Evolutionary conservation across 2,113 vertebrate species (phyloP).

Genomic region (Orthonyx spaldingii): DNA sequence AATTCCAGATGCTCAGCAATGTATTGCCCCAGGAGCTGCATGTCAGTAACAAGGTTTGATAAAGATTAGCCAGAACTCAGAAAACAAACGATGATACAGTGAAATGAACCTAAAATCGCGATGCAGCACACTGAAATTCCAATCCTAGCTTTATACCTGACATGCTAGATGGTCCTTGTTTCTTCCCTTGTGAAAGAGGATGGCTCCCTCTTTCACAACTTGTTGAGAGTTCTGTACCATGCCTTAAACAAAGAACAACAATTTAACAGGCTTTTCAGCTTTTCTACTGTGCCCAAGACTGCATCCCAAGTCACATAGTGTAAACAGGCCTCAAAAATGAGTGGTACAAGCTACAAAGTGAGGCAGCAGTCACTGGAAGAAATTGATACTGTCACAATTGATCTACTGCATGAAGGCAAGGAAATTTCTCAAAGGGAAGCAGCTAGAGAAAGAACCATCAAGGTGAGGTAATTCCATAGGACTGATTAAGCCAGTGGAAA

Average conservation of each 20-base stretch:
- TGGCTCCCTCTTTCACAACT: background rate
- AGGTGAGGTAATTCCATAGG: slow-evolving; percentile 1
- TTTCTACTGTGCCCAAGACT: background rate
- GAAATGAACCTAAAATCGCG: background rate
- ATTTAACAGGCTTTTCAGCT: background rate
- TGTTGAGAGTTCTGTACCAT: background rate
- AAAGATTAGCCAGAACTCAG: background rate
- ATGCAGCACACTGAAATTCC: background rate
- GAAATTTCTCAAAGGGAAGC: background rate
- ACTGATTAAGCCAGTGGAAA: slow-evolving; percentile 39
- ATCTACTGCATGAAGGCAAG: background rate
- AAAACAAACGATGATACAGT: background rate
- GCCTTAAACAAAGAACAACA: background rate
- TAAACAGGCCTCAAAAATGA: background rate
- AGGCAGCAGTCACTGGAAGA: background rate
- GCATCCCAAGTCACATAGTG: background rate
- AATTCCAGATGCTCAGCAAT: background rate
- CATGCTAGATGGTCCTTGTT: background rate
- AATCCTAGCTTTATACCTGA: background rate
- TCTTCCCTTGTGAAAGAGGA: too few relatives aligned
- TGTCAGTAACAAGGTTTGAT: background rate
- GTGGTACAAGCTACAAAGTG: background rate
- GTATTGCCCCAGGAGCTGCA: background rate
- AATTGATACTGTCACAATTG: background rate
- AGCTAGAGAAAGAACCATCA: background rate